These are phyloP conservation scores for Dendrolimus pini DNA, from an alignment of 2,888 invertebrate genomes.

Conservation along the genomic window DNA sequence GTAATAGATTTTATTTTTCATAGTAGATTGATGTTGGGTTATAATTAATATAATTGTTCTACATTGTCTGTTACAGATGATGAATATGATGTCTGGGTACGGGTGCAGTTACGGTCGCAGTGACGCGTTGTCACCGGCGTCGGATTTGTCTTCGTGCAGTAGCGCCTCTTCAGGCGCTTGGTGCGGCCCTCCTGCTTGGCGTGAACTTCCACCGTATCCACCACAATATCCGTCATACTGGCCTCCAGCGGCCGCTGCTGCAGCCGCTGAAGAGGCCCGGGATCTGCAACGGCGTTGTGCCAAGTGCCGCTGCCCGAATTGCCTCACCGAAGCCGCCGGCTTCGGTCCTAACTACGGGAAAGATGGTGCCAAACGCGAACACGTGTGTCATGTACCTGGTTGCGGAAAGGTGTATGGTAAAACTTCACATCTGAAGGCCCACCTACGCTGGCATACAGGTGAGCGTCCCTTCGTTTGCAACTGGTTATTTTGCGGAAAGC, in stretches of 20 bases:
- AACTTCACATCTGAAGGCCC: slow-evolving; percentile 95
- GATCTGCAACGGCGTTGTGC: slow-evolving; percentile 83
- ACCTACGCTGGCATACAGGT: slow-evolving; percentile 94
- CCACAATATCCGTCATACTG: slow-evolving; percentile 69
- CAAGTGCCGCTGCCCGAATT: slow-evolving; percentile 89
- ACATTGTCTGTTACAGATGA: slow-evolving; percentile 55
- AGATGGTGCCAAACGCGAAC: slow-evolving; percentile 86
- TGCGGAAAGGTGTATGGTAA: slow-evolving; percentile 94
- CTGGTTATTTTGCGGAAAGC: slow-evolving; percentile 92
- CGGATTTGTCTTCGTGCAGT: slow-evolving; percentile 62
- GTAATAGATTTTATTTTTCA: neutral
- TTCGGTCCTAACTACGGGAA: slow-evolving; percentile 85
- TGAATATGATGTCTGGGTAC: slow-evolving; percentile 63
- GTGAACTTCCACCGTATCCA: slow-evolving; percentile 58
- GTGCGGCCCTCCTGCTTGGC: slow-evolving; percentile 58
- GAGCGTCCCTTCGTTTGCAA: slow-evolving; percentile 94
- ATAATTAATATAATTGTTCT: neutral
- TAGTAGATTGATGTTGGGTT: too few species aligned
- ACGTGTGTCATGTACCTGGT: slow-evolving; percentile 91
- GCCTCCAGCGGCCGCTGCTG: slow-evolving; percentile 55
- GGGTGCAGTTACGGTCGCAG: slow-evolving; percentile 65
- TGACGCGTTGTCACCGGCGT: slow-evolving; percentile 69
- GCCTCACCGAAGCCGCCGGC: slow-evolving; percentile 86
- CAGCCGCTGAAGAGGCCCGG: slow-evolving; percentile 59
- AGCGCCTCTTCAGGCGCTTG: slow-evolving; percentile 59